phyloP scores from a whole-genome alignment of 2,888 invertebrate genomes.

The Mythimna lalbum region DNA sequence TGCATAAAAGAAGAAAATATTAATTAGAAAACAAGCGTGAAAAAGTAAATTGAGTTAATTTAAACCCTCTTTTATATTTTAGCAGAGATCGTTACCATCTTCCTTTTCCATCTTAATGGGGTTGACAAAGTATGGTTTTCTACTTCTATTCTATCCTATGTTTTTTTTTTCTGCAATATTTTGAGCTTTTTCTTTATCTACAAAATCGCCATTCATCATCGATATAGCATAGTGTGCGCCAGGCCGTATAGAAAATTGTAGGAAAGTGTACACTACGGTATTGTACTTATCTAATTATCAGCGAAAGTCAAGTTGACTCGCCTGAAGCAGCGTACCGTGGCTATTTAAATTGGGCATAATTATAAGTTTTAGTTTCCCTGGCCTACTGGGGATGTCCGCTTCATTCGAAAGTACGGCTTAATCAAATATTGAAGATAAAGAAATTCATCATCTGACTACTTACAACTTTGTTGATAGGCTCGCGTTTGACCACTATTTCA shows the following conservation, averaged over 20 bases:
- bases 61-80: background rate
- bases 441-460: background rate
- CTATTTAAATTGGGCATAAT: constrained; percentile 19
- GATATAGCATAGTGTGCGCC: constrained; percentile 20
- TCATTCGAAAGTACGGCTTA: background rate
- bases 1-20: too few relatives aligned
- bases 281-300: constrained; percentile 45
- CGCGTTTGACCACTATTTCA: too few relatives aligned
- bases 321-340: constrained; percentile 14
- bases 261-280: constrained; percentile 51
- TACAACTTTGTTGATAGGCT: too few relatives aligned
- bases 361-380: constrained; percentile 10
- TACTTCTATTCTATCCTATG: background rate
- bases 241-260: constrained; percentile 40
- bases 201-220: background rate
- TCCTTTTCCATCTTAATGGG: background rate
- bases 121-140: background rate
- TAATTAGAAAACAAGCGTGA: too few relatives aligned
- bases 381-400: constrained; percentile 4
- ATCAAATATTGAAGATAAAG: background rate
- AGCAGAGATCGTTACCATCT: background rate
- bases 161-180: too few relatives aligned
- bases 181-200: too few relatives aligned
- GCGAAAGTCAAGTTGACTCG: constrained; percentile 38
- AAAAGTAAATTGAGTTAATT: too few relatives aligned